phyloP scores from a whole-genome alignment of 2,113 vertebrate genomes.

The Crotalus tigris region DNA sequence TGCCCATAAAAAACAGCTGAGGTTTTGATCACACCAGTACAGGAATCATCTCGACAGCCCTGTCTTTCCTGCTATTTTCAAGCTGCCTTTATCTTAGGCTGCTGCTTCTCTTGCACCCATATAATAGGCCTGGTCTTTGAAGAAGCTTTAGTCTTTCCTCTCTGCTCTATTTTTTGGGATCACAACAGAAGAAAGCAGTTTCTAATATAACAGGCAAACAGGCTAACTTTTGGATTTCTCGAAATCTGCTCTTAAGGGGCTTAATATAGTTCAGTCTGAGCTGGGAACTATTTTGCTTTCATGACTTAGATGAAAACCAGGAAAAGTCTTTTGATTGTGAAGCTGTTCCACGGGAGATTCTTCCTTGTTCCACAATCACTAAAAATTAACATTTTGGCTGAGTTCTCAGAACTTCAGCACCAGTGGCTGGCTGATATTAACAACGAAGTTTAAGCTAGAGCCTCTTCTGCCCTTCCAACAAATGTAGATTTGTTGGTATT shows the following conservation, averaged over 20 bases:
- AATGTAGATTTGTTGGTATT: not conserved
- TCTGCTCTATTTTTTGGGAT: not conserved
- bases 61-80: not conserved
- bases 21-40: not conserved
- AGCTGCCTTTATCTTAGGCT: not conserved
- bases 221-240: not conserved
- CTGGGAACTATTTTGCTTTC: not conserved
- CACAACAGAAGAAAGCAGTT: not conserved
- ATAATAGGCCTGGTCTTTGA: not conserved
- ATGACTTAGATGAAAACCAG: not conserved
- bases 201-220: not conserved
- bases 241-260: not conserved
- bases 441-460: not conserved
- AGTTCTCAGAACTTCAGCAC: not conserved
- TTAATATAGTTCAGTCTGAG: not conserved
- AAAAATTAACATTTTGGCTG: not conserved
- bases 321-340: not conserved
- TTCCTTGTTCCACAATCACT: not conserved
- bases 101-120: not conserved
- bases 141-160: not conserved
- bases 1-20: not conserved
- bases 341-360: not conserved
- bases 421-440: not conserved
- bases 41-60: not conserved
- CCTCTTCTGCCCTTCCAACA: not conserved